Conservation (phyloP, 2,797 vertebrate species). For the Mormyrus hasselquistii region DNA sequence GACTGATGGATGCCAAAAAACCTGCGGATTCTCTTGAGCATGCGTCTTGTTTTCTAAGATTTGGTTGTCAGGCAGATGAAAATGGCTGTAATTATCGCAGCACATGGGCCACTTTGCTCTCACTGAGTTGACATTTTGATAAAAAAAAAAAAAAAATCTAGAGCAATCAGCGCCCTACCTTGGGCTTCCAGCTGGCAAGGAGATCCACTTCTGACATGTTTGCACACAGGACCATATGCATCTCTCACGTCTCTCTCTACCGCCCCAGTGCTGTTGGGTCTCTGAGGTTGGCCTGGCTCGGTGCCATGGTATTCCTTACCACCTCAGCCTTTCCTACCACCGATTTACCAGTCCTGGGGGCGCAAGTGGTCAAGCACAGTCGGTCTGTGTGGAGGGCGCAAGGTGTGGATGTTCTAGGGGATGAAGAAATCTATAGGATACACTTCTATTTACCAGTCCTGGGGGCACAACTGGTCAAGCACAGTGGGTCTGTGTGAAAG, state of each 20-base stretch:
- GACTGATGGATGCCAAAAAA: not conserved
- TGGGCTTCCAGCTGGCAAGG: slow-evolving; percentile 37
- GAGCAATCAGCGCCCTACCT: slow-evolving; percentile 46
- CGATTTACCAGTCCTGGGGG: not conserved
- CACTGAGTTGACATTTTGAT: slow-evolving; percentile 55
- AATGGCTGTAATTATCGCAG: slow-evolving; percentile 41
- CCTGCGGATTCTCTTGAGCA: not conserved
- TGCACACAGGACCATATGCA: slow-evolving; percentile 29
- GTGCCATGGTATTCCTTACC: not conserved
- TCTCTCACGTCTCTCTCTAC: not conserved
- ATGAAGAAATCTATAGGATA: not conserved
- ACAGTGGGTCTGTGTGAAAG: not conserved
- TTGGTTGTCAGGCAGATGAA: not conserved
- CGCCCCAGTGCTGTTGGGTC: not conserved
- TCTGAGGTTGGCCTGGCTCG: not conserved
- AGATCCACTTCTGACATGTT: slow-evolving; percentile 46
- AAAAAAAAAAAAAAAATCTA: slow-evolving; percentile 20
- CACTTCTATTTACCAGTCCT: not conserved
- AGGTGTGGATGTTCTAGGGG: not conserved
- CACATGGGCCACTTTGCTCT: slow-evolving; percentile 37
- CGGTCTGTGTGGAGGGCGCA: not conserved
- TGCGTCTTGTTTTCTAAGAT: not conserved
- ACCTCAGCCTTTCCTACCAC: not conserved
- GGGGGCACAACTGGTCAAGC: not conserved
- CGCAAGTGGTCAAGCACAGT: not conserved